Evolutionary conservation across 2,113 vertebrate genomes (phyloP), one percentile per base, ranked within the genome.

Genomic region (Canis aureus): DNA sequence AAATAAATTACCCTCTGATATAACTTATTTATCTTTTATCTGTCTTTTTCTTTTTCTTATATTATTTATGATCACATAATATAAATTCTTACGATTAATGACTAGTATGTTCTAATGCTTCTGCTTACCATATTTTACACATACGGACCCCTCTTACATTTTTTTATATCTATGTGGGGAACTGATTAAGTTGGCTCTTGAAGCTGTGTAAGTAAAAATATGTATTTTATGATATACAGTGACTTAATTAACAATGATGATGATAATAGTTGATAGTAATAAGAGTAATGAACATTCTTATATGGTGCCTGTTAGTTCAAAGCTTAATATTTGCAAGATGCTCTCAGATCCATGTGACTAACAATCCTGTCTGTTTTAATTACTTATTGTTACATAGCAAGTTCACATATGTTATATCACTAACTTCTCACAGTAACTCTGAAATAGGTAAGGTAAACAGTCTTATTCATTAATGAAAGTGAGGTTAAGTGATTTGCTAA

Each of bases 311-410:
- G 22, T 8, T 81, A 25, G 23, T 89, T 96, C 27, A 89, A 17
- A 95, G 20, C 29, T 89, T 94, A 94, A 35, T 96, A 51, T 96
- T 85, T 80, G 57, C 60, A 92, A 96, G 38, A 9, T 89, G 16
- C 32, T 80, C 16, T 85, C 6, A 69, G 57, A 67, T 89, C 19
- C 12, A 1, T 94, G 91, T 79, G 49, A 79, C 84, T 82, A 51
- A 53, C 57, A 89, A 93, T 85, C 43, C 19, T 83, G 35, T 62
- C 27, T 91, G 1, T 88, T 91, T 59, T 6, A 74, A 69, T 10
- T n/a, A 3, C 94, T 93, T 91, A 69, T 0, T 43, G 49, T 95
- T 95, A 55, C 32, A 43, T 29, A 91, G 51, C 38, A 76, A 25
- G 60, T 89, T 92, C 35, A 71, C 12, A 8, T 59, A 53, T 64